Conservation (phyloP, 2,113 vertebrate genomes). For the Felis chaus region DNA sequence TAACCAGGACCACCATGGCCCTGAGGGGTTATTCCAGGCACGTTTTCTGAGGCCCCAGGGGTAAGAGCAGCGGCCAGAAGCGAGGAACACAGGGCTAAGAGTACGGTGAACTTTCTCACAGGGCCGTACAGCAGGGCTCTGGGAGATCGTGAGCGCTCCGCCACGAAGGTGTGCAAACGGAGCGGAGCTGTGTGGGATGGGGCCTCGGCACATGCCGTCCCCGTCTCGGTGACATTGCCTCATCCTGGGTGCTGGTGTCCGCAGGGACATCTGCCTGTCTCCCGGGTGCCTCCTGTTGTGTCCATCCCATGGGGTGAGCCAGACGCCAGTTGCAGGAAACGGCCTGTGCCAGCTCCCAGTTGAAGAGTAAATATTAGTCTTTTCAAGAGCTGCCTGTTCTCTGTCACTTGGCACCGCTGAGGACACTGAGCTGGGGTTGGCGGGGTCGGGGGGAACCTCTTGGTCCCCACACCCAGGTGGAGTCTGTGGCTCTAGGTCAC, state of each 20-base stretch:
- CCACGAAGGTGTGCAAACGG: background rate
- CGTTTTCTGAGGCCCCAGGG: conserved; percentile 50
- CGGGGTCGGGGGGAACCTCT: background rate
- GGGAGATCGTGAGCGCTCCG: background rate
- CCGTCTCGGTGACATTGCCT: background rate
- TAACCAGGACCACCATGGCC: background rate
- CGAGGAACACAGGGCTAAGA: background rate
- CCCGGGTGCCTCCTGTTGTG: background rate
- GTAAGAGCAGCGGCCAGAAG: background rate
- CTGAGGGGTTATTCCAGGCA: background rate
- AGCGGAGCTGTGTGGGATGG: background rate
- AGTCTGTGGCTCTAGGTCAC: background rate
- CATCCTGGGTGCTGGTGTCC: background rate
- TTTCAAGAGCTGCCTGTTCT: conserved; percentile 72
- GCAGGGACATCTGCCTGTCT: background rate
- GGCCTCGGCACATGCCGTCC: background rate
- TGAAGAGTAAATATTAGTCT: conserved; percentile 79
- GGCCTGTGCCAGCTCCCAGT: conserved; percentile 57
- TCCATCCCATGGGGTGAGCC: background rate
- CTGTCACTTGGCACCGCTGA: conserved; percentile 53
- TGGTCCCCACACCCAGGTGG: background rate
- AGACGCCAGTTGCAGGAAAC: conserved; percentile 63
- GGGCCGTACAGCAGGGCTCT: background rate
- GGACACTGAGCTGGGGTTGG: background rate
- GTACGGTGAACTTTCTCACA: conserved; percentile 49